Percentiles rank a stretch among this genome's conserved stretches.
Evolutionary conservation across 2,888 invertebrate species (phyloP).

Genomic region (Hirtodrosophila confusa): DNA sequence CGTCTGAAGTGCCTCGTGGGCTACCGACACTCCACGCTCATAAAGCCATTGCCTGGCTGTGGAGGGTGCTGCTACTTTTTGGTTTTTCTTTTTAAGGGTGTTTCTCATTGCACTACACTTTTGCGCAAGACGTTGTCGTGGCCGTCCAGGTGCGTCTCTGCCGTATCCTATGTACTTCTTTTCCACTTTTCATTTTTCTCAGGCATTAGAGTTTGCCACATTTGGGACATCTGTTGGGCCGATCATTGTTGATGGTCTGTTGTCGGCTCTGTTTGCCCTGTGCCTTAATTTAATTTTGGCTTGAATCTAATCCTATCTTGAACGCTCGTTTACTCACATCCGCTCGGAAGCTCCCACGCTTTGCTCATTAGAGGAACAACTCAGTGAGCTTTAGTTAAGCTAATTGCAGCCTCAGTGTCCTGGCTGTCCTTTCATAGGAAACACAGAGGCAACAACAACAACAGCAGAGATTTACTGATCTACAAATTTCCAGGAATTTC

Average conservation of each 20-base stretch:
- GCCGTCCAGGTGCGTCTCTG: conserved; percentile 61
- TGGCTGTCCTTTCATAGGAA: conserved; percentile 69
- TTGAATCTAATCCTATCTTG: conserved; percentile 31
- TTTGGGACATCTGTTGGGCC: conserved; percentile 62
- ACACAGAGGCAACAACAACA: conserved; percentile 41
- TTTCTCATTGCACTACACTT: conserved; percentile 49
- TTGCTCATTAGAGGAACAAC: conserved; percentile 25
- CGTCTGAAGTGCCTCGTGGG: conserved; percentile 54
- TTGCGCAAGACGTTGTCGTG: conserved; percentile 48
- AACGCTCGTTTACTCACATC: conserved; percentile 21
- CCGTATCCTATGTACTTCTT: conserved; percentile 28
- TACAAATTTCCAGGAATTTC: conserved; percentile 76
- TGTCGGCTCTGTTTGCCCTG: conserved; percentile 4
- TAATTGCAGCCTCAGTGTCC: conserved; percentile 62
- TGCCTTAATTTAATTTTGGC: conserved; percentile 25
- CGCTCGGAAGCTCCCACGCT: conserved; percentile 74
- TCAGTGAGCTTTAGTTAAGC: conserved; percentile 39
- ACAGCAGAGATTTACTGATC: conserved; percentile 74
- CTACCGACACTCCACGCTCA: conserved; percentile 17
- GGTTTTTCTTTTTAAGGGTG: conserved; percentile 67
- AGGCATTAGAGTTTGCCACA: conserved; percentile 46
- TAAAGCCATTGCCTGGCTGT: conserved; percentile 16
- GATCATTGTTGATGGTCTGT: conserved; percentile 1
- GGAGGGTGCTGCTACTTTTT: conserved; percentile 59
- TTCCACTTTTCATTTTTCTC: conserved; percentile 63